Evolutionary conservation across 2,113 vertebrate genomes (phyloP).

Genomic region (Misgurnus anguillicaudatus): DNA sequence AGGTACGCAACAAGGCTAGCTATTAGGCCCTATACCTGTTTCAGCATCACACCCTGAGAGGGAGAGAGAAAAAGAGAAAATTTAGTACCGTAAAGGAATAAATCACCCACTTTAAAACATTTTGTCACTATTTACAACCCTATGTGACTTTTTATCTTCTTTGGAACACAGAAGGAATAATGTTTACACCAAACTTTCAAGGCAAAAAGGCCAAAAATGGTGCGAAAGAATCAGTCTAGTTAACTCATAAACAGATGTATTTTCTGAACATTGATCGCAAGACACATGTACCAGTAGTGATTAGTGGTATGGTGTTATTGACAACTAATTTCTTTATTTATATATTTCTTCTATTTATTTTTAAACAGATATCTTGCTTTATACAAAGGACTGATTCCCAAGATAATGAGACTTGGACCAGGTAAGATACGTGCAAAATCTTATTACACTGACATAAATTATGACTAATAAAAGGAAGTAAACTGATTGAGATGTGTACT

Average conservation of each 20-base stretch:
- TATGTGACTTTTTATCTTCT: background rate
- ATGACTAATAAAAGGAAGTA: background rate
- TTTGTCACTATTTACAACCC: background rate
- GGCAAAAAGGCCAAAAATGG: too few relatives aligned
- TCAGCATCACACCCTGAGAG: conserved; percentile 43
- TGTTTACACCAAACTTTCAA: background rate
- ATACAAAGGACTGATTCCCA: conserved; percentile 95
- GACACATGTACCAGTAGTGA: too few relatives aligned
- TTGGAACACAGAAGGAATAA: background rate
- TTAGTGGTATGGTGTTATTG: too few relatives aligned
- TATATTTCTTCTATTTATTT: conserved; percentile 15
- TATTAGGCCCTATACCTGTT: conserved; percentile 55
- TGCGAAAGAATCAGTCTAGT: too few relatives aligned
- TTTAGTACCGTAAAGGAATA: background rate
- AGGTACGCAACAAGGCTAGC: conserved; percentile 59
- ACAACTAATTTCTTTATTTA: too few relatives aligned
- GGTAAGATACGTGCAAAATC: conserved; percentile 73
- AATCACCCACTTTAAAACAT: background rate
- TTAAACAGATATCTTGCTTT: conserved; percentile 86
- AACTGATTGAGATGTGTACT: conserved; percentile 2
- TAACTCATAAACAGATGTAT: too few relatives aligned
- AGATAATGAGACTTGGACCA: conserved; percentile 98
- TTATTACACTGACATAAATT: background rate
- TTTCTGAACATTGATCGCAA: too few relatives aligned
- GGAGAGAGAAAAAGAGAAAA: background rate